Evolutionary conservation across 2,888 invertebrate genomes (phyloP), one percentile per base, ranked within the genome.

Genomic region (Patella depressa): DNA sequence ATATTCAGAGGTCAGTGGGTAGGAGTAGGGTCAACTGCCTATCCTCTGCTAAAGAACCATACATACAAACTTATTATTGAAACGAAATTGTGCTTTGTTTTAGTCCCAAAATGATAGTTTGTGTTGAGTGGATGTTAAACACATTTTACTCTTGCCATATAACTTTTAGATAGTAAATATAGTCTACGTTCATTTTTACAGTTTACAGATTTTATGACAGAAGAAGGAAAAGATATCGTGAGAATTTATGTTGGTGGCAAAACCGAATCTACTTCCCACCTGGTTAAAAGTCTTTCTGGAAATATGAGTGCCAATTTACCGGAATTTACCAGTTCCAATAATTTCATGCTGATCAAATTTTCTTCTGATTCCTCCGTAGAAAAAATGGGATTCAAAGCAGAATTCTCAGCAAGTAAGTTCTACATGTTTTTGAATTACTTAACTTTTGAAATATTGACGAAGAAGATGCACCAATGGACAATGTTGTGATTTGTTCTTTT

Each of bases 141-240:
- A 34, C 34, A 5, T 34, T 34, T 34, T 5, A 4, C 34, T 4
- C 3, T 17, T 4, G 4, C 19, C 17, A n/a, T 19, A 24, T 29
- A 72, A 72, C 4, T 11, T 24, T 15, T 5, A 72, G 12, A 34
- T 19, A 17, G 53, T 34, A n/a, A 72, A 24, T 17, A 24, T 34
- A 45, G 3, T 15, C n/a, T 72, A 45, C 11, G 57, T 54, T 29
- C 70, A 45, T 29, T 74, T 70, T 88, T 92, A 69, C 92, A 95
- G 94, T 98, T 99, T 93, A 97, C 97, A 93, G 97, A 97, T 93
- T 98, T 99, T 92, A 97, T 98, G 92, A 99, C 98, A 17, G 99
- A 99, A 93, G 96, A 97, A 92, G 95, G 97, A 87, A 97, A 97
- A 89, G 99, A 99, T 92, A 97, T 97, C 79, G 98, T 98, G 76